Evolutionary conservation across 37 sponge, comb jelly and placozoan genomes (phyloP), one percentile per base, ranked within the genome.

Genomic region (Halichondria panicea): DNA sequence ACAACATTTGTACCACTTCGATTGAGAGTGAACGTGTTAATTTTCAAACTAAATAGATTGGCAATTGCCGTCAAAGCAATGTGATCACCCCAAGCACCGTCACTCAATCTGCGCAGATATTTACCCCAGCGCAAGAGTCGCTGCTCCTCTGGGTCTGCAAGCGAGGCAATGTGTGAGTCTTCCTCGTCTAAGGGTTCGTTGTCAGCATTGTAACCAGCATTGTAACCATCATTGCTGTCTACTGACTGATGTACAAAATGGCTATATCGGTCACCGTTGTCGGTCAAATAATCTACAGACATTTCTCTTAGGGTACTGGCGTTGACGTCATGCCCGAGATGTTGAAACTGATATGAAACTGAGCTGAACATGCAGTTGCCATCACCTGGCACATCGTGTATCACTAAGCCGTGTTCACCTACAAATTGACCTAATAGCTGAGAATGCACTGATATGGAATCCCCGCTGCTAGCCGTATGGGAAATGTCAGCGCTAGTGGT

Each of bases 321-420:
- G 24, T 18, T n/a, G 15, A 18, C 32, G 21, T 45, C 4, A 30
- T 30, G 24, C 12, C 71, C 74, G 55, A 44, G 31, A 72, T 22
- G 13, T 39, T 72, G 74, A 37, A 72, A 59, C 74, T 72, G 74
- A 31, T 72, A 72, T 11, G 74, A 25, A 45, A 72, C 59, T 33
- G 74, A 32, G 31, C 74, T 72, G 59, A 72, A 72, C 74, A 72
- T 27, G 37, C 74, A 72, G 38, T 72, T 22, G 33, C 74, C 74
- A 72, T 72, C 74, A 27, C 52, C 6, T 27, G 59, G 74, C 35
- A 72, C 58, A 55, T 72, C 59, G 55, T 72, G 71, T 30, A 70
- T 48, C 11, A 8, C 24, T 24, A 43, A 72, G 6, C 74, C 61
- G 25, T 7, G 11, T 11, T 18, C 15, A 48, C 52, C 52, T 18